A percentile compares a stretch with the other conserved stretches of the same genome.
Conservation (phyloP, 2,113 vertebrate species). For the Sturnus vulgaris region DNA sequence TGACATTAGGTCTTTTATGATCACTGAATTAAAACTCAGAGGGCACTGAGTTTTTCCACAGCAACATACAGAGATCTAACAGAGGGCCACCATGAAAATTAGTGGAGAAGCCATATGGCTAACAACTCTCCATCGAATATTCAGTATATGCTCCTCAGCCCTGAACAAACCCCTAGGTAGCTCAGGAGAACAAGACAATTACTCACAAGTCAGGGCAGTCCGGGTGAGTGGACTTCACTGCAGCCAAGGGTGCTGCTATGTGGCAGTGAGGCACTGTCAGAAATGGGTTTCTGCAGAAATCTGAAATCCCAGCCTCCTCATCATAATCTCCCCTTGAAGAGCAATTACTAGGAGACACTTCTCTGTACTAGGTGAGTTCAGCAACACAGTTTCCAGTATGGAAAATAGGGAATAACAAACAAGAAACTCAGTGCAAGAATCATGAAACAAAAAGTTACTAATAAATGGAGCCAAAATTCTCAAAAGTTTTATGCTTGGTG, state of each 20-base stretch:
- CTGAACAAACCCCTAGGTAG: neutral
- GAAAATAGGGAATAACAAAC: neutral
- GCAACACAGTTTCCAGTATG: neutral
- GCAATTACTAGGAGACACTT: neutral
- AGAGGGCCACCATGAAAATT: neutral
- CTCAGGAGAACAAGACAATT: neutral
- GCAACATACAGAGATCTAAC: neutral
- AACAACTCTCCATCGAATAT: neutral
- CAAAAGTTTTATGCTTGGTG: neutral
- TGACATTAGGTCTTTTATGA: neutral
- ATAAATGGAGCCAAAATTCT: neutral
- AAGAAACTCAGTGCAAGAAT: conserved; percentile 1
- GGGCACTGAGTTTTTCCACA: neutral
- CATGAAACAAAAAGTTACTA: neutral
- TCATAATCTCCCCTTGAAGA: neutral
- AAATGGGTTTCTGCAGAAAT: neutral
- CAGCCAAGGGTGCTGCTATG: neutral
- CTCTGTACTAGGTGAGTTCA: neutral
- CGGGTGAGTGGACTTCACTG: neutral
- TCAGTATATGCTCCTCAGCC: neutral
- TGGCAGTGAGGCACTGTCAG: neutral
- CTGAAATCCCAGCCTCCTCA: neutral
- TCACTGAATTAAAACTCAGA: neutral
- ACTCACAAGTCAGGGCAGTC: neutral
- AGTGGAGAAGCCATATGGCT: neutral